Conservation (phyloP, 2,888 invertebrate genomes). For the Mimachlamys varia region DNA sequence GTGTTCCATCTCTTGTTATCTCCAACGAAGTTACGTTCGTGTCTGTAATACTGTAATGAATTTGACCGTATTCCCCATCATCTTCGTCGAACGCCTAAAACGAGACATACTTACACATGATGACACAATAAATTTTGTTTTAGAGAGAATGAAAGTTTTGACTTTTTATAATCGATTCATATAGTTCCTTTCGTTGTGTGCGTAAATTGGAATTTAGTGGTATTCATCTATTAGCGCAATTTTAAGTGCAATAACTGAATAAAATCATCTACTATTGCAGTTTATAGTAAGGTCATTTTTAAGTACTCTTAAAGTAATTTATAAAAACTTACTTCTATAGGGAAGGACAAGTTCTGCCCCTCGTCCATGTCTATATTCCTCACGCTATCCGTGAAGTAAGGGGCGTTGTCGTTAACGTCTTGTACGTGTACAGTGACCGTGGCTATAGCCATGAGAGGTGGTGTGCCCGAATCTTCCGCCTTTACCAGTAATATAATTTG, state of each 20-base stretch:
- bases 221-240: too few species aligned
- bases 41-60: neutral
- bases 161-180: too few species aligned
- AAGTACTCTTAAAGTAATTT: too few species aligned
- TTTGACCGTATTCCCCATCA: neutral
- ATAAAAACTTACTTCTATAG: neutral
- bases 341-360: neutral
- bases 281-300: too few species aligned
- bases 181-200: too few species aligned
- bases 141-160: too few species aligned
- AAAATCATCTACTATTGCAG: neutral
- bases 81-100: neutral
- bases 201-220: too few species aligned
- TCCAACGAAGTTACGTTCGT: neutral
- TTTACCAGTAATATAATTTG: slow-evolving; percentile 34
- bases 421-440: neutral
- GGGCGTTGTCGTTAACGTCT: neutral
- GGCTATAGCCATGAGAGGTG: slow-evolving; percentile 35
- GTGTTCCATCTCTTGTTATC: neutral
- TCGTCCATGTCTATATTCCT: neutral
- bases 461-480: slow-evolving; percentile 45
- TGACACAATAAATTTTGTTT: neutral
- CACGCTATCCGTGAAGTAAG: neutral
- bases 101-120: neutral
- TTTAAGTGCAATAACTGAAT: too few species aligned